phyloP scores from a whole-genome alignment of 2,888 invertebrate species.

The Heteromyza rotundicornis region DNA sequence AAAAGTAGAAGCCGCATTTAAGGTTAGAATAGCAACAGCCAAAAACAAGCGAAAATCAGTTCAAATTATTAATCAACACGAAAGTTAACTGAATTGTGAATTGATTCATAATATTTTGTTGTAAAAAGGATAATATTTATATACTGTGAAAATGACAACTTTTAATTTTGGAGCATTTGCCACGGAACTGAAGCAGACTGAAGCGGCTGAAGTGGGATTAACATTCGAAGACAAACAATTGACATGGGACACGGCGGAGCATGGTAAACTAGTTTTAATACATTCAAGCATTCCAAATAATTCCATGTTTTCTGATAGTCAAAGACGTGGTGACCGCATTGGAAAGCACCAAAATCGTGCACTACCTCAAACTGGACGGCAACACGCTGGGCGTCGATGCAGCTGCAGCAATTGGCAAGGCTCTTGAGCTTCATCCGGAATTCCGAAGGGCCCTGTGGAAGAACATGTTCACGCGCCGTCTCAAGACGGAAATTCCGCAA shows the following conservation, averaged over 20 bases:
- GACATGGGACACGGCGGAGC: slow-evolving; percentile 77
- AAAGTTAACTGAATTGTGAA: too few species aligned
- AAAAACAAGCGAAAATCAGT: not conserved
- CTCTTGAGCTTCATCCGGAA: slow-evolving; percentile 78
- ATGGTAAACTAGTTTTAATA: slow-evolving; percentile 69
- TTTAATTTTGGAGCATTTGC: slow-evolving; percentile 46
- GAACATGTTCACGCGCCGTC: slow-evolving; percentile 94
- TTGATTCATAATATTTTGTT: too few species aligned
- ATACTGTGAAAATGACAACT: slow-evolving; percentile 24
- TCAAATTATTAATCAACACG: too few species aligned
- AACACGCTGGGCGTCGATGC: slow-evolving; percentile 93
- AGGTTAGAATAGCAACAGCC: not conserved
- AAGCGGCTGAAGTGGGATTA: slow-evolving; percentile 66
- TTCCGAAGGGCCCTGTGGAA: slow-evolving; percentile 88
- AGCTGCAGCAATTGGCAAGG: slow-evolving; percentile 82
- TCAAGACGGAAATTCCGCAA: slow-evolving; percentile 93
- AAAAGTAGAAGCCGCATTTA: too few species aligned
- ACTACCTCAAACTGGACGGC: slow-evolving; percentile 84
- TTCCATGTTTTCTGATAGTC: slow-evolving; percentile 63
- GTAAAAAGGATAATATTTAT: not conserved
- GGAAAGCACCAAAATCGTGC: slow-evolving; percentile 71
- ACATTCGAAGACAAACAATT: slow-evolving; percentile 82
- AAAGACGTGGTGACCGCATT: slow-evolving; percentile 79
- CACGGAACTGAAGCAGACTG: slow-evolving; percentile 37
- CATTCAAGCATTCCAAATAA: not conserved